Conservation (phyloP, 2,113 vertebrate genomes). For the Odontesthes bonariensis region DNA sequence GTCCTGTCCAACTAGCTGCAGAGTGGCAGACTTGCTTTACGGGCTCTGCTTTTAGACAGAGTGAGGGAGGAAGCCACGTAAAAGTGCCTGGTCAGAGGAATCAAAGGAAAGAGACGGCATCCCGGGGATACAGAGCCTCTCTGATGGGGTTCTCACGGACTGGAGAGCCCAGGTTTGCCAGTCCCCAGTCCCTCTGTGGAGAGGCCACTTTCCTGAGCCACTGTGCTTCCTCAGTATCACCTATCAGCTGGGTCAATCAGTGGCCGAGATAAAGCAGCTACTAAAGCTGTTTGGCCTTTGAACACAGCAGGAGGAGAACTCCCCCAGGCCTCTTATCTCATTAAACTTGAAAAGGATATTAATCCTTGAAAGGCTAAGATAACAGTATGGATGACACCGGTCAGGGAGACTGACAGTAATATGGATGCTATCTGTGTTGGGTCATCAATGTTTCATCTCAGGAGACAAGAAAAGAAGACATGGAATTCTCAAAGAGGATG, state of each 20-base stretch:
- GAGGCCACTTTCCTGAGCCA: slow-evolving; percentile 83
- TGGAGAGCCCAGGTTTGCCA: slow-evolving; percentile 80
- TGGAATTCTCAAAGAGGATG: slow-evolving; percentile 32
- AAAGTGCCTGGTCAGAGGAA: slow-evolving; percentile 63
- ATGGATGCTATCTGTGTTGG: slow-evolving; percentile 62
- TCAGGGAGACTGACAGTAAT: slow-evolving; percentile 73
- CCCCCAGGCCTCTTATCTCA: slow-evolving; percentile 88
- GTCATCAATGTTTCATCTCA: slow-evolving; percentile 64
- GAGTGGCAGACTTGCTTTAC: slow-evolving; percentile 71
- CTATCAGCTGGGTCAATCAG: slow-evolving; percentile 91
- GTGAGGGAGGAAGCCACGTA: slow-evolving; percentile 57
- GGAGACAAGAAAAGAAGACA: slow-evolving; percentile 37
- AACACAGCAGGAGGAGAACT: slow-evolving; percentile 84
- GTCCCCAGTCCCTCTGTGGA: slow-evolving; percentile 64
- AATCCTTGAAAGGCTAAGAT: slow-evolving; percentile 87
- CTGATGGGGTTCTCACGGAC: slow-evolving; percentile 67
- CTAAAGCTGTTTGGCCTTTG: slow-evolving; percentile 88
- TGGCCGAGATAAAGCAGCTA: slow-evolving; percentile 92
- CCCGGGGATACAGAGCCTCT: slow-evolving; percentile 39
- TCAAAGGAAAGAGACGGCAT: slow-evolving; percentile 67
- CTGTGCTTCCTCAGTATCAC: slow-evolving; percentile 87
- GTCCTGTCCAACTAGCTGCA: slow-evolving; percentile 73
- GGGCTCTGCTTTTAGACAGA: slow-evolving; percentile 50
- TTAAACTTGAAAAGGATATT: slow-evolving; percentile 94
- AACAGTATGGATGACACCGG: slow-evolving; percentile 75